These are phyloP conservation scores for Clistopyga incitator DNA, from an alignment of 2,888 invertebrate species.

Conservation along the genomic window DNA sequence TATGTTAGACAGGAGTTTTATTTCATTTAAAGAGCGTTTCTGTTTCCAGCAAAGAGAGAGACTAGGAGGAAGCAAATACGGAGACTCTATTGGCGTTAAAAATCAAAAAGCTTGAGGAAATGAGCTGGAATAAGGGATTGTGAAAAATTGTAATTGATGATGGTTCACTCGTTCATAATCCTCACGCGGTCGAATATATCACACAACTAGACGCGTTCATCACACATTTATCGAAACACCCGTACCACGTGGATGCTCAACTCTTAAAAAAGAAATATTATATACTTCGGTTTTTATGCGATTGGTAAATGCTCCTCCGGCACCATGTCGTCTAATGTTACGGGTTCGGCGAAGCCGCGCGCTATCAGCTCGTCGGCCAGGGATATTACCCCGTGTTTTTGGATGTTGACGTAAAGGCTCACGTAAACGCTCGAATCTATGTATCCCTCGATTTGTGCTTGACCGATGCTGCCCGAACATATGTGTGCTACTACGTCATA, in stretches of 20 bases:
- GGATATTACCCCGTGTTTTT: conserved; percentile 92
- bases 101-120: conserved; percentile 11
- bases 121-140: neutral
- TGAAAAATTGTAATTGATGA: conserved; percentile 18
- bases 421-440: conserved; percentile 91
- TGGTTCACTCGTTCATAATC: conserved; percentile 52
- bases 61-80: neutral
- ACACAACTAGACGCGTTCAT: conserved; percentile 48
- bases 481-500: conserved; percentile 91
- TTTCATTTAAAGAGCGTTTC: neutral
- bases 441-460: conserved; percentile 95
- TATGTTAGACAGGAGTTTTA: conserved; percentile 3
- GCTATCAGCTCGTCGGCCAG: conserved; percentile 95
- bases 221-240: conserved; percentile 54
- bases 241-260: conserved; percentile 62
- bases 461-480: conserved; percentile 93
- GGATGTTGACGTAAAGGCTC: conserved; percentile 93
- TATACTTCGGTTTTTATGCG: conserved; percentile 49
- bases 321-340: conserved; percentile 80
- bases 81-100: conserved; percentile 2
- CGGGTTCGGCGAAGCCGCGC: conserved; percentile 92
- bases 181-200: conserved; percentile 39
- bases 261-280: conserved; percentile 45
- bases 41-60: neutral
- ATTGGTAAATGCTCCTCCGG: conserved; percentile 69